Evolutionary conservation across 1,140 invertebrate species (phyloP).

Genomic region (Linepithema humile): DNA sequence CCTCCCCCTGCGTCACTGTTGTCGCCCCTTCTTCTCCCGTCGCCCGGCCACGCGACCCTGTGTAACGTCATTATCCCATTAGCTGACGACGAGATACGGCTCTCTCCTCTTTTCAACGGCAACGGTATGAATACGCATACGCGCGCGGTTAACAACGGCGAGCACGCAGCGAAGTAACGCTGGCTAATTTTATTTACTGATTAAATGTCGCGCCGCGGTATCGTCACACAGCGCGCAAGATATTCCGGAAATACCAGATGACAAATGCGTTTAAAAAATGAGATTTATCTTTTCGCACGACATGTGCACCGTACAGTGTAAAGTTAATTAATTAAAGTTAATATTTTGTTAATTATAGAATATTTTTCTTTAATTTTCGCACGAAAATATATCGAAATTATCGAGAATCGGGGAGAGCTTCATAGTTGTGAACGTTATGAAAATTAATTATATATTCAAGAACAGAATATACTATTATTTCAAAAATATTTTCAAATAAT

Average conservation of each 20-base stretch:
- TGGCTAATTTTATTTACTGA: slow-evolving; percentile 61
- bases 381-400: too few species aligned
- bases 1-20: background rate
- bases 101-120: slow-evolving; percentile 12
- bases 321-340: too few species aligned
- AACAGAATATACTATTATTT: too few species aligned
- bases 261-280: background rate
- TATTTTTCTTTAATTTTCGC: too few species aligned
- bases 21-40: background rate
- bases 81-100: slow-evolving; percentile 62
- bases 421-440: too few species aligned
- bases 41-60: slow-evolving; percentile 65
- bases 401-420: too few species aligned
- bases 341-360: too few species aligned
- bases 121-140: background rate
- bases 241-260: background rate
- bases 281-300: background rate
- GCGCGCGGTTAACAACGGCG: background rate
- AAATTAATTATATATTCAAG: too few species aligned
- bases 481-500: too few species aligned
- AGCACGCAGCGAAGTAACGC: slow-evolving; percentile 19
- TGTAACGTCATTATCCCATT: slow-evolving; percentile 78
- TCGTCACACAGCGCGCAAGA: background rate
- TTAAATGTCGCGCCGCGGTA: slow-evolving; percentile 15
- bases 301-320: background rate